Evolutionary conservation across 2,888 invertebrate species (phyloP), one percentile per base, ranked within the genome.

Genomic region (Trachelus iudaicus): DNA sequence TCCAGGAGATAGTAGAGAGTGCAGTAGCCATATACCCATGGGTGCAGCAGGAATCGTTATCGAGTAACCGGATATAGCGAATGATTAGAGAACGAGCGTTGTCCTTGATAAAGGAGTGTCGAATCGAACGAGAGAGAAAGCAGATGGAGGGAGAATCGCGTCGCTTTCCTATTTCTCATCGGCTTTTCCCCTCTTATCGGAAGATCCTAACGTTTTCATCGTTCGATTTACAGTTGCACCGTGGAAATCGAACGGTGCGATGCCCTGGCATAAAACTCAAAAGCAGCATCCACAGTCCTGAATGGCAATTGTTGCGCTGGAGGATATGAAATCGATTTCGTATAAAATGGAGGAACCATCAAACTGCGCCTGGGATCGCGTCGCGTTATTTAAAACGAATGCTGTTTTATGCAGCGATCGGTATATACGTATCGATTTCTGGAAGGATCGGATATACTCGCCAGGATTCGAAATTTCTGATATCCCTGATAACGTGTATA

Each of bases 171-270:
- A 56, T 56, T 56, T 56, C 56, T 9, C 56, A 15, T 56, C 15
- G 23, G 23, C 23, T 23, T 56, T 23, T 56, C 56, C 56, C 56
- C 56, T 56, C 23, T 56, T 56, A 56, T 56, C 56, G 80, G 79
- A 79, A 84, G 83, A 81, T 84, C 81, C 85, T 85, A 84, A 85
- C 85, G 80, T 85, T 85, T 84, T 85, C 85, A 85, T 85, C 85
- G 85, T 85, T 85, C 84, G 85, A 85, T 85, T 85, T 85, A 85
- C 85, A 85, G 83, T 80, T 84, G 56, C 81, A 81, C 82, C 80
- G 83, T 82, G 83, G 83, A 85, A 85, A 84, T 85, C 83, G 56
- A 56, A 56, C 83, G 82, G 75, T 80, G 79, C 76, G 79, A 80
- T 78, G 76, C 84, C 79, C 75, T 82, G 83, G 83, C 85, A 84